Percentiles rank a stretch among this genome's conserved stretches.
These are phyloP conservation scores for Urophycis tenuis DNA, from an alignment of 2,797 vertebrate species.

Conservation along the genomic window DNA sequence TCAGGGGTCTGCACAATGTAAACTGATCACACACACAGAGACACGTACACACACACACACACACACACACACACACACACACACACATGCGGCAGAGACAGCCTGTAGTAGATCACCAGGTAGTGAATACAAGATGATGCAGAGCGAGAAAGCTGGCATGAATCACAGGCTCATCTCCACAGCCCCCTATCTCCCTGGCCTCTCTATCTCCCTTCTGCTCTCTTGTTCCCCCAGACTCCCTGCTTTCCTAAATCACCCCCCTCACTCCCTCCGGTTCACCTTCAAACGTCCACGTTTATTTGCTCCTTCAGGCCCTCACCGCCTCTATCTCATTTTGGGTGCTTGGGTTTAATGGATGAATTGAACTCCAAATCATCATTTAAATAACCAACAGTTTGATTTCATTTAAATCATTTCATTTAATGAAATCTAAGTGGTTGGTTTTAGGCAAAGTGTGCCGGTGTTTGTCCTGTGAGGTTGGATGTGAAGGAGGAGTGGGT, in stretches of 20 bases:
- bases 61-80: conserved; percentile 23
- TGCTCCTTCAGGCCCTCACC: background rate
- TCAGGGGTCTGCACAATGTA: conserved; percentile 49
- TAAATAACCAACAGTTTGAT: too few relatives aligned
- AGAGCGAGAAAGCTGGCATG: conserved; percentile 45
- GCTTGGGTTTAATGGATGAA: background rate
- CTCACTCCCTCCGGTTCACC: background rate
- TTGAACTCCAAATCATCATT: too few relatives aligned
- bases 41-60: too few relatives aligned
- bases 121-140: conserved; percentile 52
- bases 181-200: conserved; percentile 26
- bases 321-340: background rate
- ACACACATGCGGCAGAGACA: conserved; percentile 4
- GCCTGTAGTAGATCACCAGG: conserved; percentile 45
- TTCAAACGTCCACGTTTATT: background rate
- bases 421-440: too few relatives aligned
- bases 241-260: background rate
- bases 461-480: too few relatives aligned
- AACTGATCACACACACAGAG: conserved; percentile 40
- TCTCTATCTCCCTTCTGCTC: background rate
- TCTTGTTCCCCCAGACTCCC: background rate
- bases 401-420: too few relatives aligned
- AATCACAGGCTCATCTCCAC: conserved; percentile 42
- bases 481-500: too few relatives aligned
- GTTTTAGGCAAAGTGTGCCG: too few relatives aligned